A percentile compares a stretch with the other conserved stretches of the same genome.
Conservation (phyloP, 1,140 invertebrate genomes). For the Forficula auricularia region DNA sequence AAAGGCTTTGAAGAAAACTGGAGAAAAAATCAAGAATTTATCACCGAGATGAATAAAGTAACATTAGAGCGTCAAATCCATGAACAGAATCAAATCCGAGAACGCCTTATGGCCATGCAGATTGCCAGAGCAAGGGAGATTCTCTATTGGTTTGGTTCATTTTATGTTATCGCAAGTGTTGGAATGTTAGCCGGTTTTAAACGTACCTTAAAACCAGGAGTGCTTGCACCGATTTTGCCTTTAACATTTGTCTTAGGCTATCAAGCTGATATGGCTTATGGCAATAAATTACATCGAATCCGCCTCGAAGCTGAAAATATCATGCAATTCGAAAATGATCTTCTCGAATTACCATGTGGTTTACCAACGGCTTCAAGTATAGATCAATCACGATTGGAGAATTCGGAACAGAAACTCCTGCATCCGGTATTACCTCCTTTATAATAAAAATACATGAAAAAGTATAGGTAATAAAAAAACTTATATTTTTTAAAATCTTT, state of each 20-base stretch:
- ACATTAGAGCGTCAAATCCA: slow-evolving; percentile 57
- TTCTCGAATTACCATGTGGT: slow-evolving; percentile 47
- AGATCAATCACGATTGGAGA: slow-evolving; percentile 42
- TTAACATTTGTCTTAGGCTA: slow-evolving; percentile 53
- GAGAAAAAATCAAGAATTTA: slow-evolving; percentile 52
- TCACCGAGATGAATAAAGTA: slow-evolving; percentile 43
- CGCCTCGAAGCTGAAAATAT: slow-evolving; percentile 62
- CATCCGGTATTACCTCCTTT: slow-evolving; percentile 27
- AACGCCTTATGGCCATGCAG: slow-evolving; percentile 49
- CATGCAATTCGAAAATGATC: slow-evolving; percentile 46
- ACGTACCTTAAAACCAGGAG: slow-evolving; percentile 35
- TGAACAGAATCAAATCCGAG: slow-evolving; percentile 59
- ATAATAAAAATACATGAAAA: slow-evolving; percentile 3
- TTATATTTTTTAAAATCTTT: no score
- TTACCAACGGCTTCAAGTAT: slow-evolving; percentile 46
- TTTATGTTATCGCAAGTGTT: slow-evolving; percentile 38
- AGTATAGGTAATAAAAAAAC: no score
- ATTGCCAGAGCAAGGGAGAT: slow-evolving; percentile 51
- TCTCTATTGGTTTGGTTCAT: slow-evolving; percentile 50
- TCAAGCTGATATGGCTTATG: slow-evolving; percentile 57
- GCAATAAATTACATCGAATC: slow-evolving; percentile 55
- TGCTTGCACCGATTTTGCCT: slow-evolving; percentile 43
- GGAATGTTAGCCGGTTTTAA: slow-evolving; percentile 42
- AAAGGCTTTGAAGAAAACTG: slow-evolving; percentile 27
- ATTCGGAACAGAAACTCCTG: slow-evolving; percentile 45